phyloP scores from a whole-genome alignment of 2,113 vertebrate species.

The Hypomesus transpacificus region DNA sequence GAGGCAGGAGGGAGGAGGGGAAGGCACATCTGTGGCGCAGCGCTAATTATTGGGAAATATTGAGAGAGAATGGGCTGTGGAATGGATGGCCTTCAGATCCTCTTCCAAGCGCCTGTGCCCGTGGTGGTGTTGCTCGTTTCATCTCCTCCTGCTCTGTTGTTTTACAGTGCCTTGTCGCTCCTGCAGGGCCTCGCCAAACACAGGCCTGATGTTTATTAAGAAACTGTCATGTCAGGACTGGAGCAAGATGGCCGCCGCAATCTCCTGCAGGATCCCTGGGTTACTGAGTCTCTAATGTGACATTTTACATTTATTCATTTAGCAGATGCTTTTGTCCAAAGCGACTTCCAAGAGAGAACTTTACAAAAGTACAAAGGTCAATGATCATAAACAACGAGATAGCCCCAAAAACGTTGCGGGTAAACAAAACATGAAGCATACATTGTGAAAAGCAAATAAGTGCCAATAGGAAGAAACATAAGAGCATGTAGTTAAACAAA shows the following conservation, averaged over 20 bases:
- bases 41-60: slow-evolving; percentile 73
- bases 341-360: no score
- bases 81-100: slow-evolving; percentile 67
- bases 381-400: no score
- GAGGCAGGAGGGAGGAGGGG: slow-evolving; percentile 15
- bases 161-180: slow-evolving; percentile 51
- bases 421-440: no score
- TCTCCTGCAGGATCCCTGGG: neutral
- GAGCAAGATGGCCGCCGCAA: slow-evolving; percentile 8
- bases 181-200: slow-evolving; percentile 33
- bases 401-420: no score
- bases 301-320: no score
- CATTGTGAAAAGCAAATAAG: no score
- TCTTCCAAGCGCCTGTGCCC: slow-evolving; percentile 71
- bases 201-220: slow-evolving; percentile 52
- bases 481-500: no score
- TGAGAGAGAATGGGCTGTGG: slow-evolving; percentile 49
- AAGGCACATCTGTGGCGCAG: slow-evolving; percentile 73
- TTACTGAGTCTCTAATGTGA: no score
- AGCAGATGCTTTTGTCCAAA: no score
- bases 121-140: slow-evolving; percentile 62
- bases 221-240: slow-evolving; percentile 36
- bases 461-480: no score
- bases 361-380: no score
- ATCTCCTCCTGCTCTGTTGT: slow-evolving; percentile 57